Evolutionary conservation across 2,113 vertebrate genomes (phyloP).

Genomic region (Phyllostomus hastatus): DNA sequence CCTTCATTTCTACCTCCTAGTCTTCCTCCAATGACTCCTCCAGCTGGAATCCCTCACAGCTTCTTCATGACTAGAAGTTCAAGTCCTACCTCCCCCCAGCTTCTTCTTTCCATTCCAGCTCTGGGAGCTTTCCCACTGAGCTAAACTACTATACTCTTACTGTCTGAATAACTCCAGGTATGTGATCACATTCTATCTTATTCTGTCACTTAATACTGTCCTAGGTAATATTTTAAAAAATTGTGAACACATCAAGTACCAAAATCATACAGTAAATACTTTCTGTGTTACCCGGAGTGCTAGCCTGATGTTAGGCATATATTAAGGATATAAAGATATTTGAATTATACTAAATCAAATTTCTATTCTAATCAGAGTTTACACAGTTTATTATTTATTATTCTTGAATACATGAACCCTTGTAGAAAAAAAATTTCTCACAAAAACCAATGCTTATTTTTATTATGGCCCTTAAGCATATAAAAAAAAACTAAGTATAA

Average conservation of each 20-base stretch:
- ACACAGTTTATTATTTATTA: not conserved
- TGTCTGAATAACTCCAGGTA: not conserved
- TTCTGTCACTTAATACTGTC: not conserved
- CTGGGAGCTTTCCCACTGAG: not conserved
- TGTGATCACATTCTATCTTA: not conserved
- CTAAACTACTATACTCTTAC: not conserved
- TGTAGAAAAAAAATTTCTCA: conserved; percentile 15
- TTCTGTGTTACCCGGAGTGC: not conserved
- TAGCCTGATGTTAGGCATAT: not conserved
- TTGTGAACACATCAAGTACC: not conserved
- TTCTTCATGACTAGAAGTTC: not conserved
- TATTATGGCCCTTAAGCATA: conserved; percentile 38
- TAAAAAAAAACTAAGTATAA: conserved; percentile 55
- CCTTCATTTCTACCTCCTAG: not conserved
- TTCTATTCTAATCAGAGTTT: conserved; percentile 3
- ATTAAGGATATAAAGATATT: not conserved
- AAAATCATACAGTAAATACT: not conserved
- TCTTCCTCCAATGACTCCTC: not conserved
- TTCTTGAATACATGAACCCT: not conserved
- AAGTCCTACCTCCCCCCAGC: not conserved
- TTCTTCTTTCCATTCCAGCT: not conserved
- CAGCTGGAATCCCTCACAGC: not conserved
- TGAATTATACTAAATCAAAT: conserved; percentile 12
- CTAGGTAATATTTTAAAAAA: not conserved
- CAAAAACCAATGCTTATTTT: conserved; percentile 51